A percentile compares a stretch with the other conserved stretches of the same genome.
These are phyloP conservation scores for Drosophila sp. DNA, from an alignment of 1,140 invertebrate genomes.

Conservation along the genomic window DNA sequence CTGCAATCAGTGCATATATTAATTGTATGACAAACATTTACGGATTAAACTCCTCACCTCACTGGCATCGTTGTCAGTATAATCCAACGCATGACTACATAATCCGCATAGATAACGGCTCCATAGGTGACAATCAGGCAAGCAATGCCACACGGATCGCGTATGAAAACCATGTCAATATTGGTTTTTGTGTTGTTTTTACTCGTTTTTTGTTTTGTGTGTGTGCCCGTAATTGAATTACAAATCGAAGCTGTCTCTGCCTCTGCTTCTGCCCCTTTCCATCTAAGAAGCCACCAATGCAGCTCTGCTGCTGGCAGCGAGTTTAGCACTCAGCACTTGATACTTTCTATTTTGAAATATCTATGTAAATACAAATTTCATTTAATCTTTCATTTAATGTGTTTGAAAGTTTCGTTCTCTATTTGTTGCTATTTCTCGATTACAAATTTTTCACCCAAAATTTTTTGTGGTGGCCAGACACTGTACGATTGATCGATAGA, in stretches of 20 bases:
- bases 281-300: conserved; percentile 36
- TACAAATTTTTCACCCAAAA: conserved; percentile 53
- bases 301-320: conserved; percentile 44
- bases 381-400: conserved; percentile 48
- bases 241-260: conserved; percentile 61
- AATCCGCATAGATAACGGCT: conserved; percentile 95
- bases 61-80: conserved; percentile 92
- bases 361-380: neutral
- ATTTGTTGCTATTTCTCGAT: conserved; percentile 65
- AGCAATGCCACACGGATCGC: conserved; percentile 94
- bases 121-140: conserved; percentile 94
- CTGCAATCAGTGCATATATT: conserved; percentile 84
- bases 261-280: conserved; percentile 32
- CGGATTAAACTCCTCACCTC: conserved; percentile 87
- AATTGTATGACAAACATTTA: neutral
- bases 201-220: neutral
- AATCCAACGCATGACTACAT: conserved; percentile 94
- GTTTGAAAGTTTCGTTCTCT: conserved; percentile 62
- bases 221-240: conserved; percentile 69
- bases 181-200: neutral
- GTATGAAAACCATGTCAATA: conserved; percentile 86
- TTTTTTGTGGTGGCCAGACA: conserved; percentile 16
- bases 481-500: conserved; percentile 5
- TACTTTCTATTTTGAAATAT: conserved; percentile 1
- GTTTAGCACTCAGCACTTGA: conserved; percentile 31